Evolutionary conservation across 2,113 vertebrate genomes (phyloP), one percentile per base, ranked within the genome.

Genomic region (Lepisosteus oculatus): DNA sequence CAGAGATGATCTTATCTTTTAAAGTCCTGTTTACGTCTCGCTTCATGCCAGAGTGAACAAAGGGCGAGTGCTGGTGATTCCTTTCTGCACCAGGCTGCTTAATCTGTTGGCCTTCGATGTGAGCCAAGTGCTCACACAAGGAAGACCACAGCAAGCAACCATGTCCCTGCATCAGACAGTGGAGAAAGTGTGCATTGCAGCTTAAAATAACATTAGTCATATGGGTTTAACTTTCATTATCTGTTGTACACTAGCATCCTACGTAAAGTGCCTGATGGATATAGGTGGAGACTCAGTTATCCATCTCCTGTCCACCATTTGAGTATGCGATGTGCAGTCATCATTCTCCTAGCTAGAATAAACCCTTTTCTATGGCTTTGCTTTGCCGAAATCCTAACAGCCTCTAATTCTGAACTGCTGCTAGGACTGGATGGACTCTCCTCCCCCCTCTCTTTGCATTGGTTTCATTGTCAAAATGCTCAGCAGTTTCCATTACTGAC

Each of bases 261-360:
- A 55, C 54, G 41, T 42, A 57, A 65, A 43, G 13, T 72, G 61
- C 67, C 72, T 67, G 61, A 54, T 15, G 69, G 72, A 72, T 66
- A 61, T 29, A 7, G 65, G 29, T 29, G 47, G 54, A 54, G 69
- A 74, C 42, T 72, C 78, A 72, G 72, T 79, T 72, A 72, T 43
- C 14, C 45, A 41, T 9, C 70, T 72, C 65, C 66, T 67, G 72
- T 78, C 69, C 70, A 43, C 62, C 67, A 42, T 63, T 69, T 51
- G 55, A 44, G 66, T 15, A 54, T 55, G 69, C 51, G 15, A 44
- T 69, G 64, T 41, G 45, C 61, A 59, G 63, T 67, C 61, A 74
- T 8, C 65, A 71, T 67, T 70, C 59, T 43, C 69, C 13, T 71
- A 59, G 43, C 71, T 63, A 57, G 69, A 55, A 69, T 43, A 69